Base-by-base conservation (phyloP, 1,140 invertebrate species). In the Microvelia longipes region DNA sequence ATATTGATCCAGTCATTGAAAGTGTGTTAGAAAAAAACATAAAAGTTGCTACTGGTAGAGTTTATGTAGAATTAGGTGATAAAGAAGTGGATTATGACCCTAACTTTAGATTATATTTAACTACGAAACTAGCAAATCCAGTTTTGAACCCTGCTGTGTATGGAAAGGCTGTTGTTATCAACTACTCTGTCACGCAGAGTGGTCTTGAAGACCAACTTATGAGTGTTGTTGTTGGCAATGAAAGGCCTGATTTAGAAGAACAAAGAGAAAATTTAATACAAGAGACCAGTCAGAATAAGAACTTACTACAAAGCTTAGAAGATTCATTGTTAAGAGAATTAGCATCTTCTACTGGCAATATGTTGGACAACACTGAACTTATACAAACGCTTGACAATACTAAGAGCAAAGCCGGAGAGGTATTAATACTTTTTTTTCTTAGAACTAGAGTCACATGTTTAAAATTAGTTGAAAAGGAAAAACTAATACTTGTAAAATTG, bases 121-220 rank as follows among this genome's bases (percentile, higher is more conserved):
- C 90, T 27, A 94, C 92, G 0, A 94, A 94, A 78, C 81, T 94
- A 28, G 81, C 90, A 0, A 95, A 95, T 82, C 93, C 93, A 0
- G 85, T 86, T 74, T 90, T 94, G 71, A 87, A 90, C 78, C 89
- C 92, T 0, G 85, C 90, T 19, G 84, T 92, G 0, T 95, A 92
- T 78, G 87, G 92, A 0, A 93, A 90, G 77, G 88, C 91, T 0
- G 84, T 89, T 73, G 89, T 96, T 19, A 94, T 96, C 68, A 96
- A 96, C 80, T 96, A 93, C 74, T 93, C 88, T 29, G 91, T 95
- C 0, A 95, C 93, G 1, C 80, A 88, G 29, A 85, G 85, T 72
- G 91, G 91, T 66, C 78, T 96, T 61, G 92, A 95, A 81, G 91
- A 94, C 77, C 92, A 95, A 77, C 80, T 96, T 0, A 79, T 96